Evolutionary conservation across 2,888 invertebrate species (phyloP).

Genomic region (Caenorhabditis doughertyi): DNA sequence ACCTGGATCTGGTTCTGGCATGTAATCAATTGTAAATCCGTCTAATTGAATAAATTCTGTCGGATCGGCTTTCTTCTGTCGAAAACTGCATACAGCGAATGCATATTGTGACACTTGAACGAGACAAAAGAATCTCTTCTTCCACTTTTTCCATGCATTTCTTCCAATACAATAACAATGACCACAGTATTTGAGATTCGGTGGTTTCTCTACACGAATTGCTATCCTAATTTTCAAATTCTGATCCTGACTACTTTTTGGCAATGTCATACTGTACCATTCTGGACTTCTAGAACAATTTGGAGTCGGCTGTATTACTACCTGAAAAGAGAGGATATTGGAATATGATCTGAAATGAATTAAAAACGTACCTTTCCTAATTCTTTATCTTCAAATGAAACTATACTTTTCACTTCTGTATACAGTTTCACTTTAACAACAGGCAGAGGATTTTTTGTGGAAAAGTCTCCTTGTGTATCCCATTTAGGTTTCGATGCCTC

Average conservation of each 20-base stretch:
- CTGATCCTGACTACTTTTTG: constrained; percentile 95
- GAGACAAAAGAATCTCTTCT: constrained; percentile 96
- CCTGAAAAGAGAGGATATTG: too few relatives aligned
- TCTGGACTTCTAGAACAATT: constrained; percentile 86
- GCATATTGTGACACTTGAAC: constrained; percentile 99
- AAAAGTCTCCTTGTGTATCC: constrained; percentile 99
- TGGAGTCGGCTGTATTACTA: constrained; percentile 86
- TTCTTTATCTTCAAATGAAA: constrained; percentile 99
- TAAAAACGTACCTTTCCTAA: constrained; percentile 88
- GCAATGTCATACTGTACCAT: constrained; percentile 97
- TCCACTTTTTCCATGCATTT: constrained; percentile 99
- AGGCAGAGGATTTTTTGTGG: constrained; percentile 96
- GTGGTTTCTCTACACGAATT: constrained; percentile 95
- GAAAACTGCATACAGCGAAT: constrained; percentile 99
- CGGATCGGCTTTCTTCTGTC: constrained; percentile 99
- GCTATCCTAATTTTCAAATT: constrained; percentile 97
- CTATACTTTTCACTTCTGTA: constrained; percentile 96
- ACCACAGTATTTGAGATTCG: constrained; percentile 99
- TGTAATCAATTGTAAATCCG: constrained; percentile 99
- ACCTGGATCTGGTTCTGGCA: constrained; percentile 94
- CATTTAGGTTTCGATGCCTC: constrained; percentile 98
- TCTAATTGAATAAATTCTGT: constrained; percentile 99
- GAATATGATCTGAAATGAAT: too few relatives aligned
- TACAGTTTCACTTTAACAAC: constrained; percentile 96
- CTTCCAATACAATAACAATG: constrained; percentile 87